A percentile compares a stretch with the other conserved stretches of the same genome.
These are phyloP conservation scores for Peromyscus polionotus DNA, from an alignment of 2,113 vertebrate genomes.

Conservation along the genomic window DNA sequence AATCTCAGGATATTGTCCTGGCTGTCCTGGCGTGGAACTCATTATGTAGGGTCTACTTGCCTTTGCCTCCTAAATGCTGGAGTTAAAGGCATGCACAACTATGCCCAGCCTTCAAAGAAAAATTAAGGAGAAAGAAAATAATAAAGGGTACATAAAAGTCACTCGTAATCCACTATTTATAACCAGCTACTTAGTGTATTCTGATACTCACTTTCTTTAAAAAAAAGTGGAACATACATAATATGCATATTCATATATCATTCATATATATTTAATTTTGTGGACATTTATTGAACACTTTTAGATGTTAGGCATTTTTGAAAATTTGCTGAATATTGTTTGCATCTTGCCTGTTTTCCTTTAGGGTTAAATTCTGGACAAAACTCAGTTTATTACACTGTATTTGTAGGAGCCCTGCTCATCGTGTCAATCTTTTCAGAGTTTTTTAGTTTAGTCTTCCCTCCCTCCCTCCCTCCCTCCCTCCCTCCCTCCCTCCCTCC, in stretches of 20 bases:
- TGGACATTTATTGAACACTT: slow-evolving; percentile 6
- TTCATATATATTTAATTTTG: slow-evolving; percentile 20
- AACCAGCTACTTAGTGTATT: background rate
- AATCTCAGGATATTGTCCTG: background rate
- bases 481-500: fast-evolving
- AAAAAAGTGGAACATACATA: background rate
- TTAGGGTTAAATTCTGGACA: slow-evolving; percentile 44
- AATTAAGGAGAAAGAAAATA: background rate
- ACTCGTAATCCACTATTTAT: background rate
- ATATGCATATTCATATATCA: background rate
- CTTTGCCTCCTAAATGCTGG: background rate
- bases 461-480: background rate
- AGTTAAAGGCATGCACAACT: background rate
- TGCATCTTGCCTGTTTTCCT: slow-evolving; percentile 13
- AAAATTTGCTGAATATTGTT: slow-evolving; percentile 39
- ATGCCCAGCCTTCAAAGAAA: background rate
- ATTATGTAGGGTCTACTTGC: background rate
- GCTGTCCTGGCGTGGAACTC: background rate
- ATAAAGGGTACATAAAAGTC: slow-evolving; percentile 20
- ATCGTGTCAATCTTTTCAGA: background rate
- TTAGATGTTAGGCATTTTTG: slow-evolving; percentile 15
- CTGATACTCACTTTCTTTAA: slow-evolving; percentile 45
- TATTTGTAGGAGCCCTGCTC: slow-evolving; percentile 1
- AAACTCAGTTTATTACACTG: slow-evolving; percentile 23
- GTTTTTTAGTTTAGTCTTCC: background rate